Conservation (phyloP, 2,888 invertebrate species). For the Mechanitis messenoides region DNA sequence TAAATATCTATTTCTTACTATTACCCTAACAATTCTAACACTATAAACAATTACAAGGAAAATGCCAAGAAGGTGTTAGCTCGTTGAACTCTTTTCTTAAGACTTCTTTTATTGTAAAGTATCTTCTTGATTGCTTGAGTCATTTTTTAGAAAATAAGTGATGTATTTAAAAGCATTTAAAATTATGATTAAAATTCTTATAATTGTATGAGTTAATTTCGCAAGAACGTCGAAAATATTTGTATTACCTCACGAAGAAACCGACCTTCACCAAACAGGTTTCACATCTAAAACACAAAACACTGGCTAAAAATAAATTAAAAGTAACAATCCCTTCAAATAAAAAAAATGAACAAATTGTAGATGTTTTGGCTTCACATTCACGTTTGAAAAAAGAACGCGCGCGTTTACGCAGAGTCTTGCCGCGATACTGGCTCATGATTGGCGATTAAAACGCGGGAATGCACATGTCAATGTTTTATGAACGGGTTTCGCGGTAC, state of each 20-base stretch:
- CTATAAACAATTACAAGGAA: background rate
- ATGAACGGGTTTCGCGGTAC: constrained; percentile 39
- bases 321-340: constrained; percentile 15
- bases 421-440: constrained; percentile 52
- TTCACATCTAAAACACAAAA: constrained; percentile 21
- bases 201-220: constrained; percentile 42
- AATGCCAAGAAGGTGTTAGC: background rate
- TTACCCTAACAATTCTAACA: background rate
- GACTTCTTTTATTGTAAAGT: background rate
- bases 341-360: constrained; percentile 18
- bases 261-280: constrained; percentile 42
- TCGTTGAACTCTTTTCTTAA: constrained; percentile 6
- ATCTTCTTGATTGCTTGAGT: background rate
- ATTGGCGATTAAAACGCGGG: constrained; percentile 59
- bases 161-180: background rate
- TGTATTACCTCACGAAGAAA: constrained; percentile 44
- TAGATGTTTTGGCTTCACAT: constrained; percentile 14
- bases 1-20: background rate
- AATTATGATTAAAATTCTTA: constrained; percentile 31
- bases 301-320: constrained; percentile 15
- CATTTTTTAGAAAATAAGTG: background rate
- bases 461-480: constrained; percentile 46
- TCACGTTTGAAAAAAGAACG: constrained; percentile 37
- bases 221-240: constrained; percentile 42
- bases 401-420: constrained; percentile 49